Percentiles rank a stretch among this genome's conserved stretches.
These are phyloP conservation scores for Xestoiulus laeticollis DNA, from an alignment of 2,888 invertebrate genomes.

Conservation along the genomic window DNA sequence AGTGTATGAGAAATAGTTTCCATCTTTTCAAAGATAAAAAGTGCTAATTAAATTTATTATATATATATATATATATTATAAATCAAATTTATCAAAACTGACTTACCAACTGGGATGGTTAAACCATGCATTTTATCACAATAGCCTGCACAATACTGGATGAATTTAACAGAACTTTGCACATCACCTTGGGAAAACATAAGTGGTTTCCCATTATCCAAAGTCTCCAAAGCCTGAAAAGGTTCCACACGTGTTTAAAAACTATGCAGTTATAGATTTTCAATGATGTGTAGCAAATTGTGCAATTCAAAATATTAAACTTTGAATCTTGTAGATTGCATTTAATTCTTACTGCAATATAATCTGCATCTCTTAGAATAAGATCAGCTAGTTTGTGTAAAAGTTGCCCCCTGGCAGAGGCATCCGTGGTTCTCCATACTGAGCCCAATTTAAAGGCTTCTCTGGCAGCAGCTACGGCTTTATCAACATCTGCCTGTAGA, in stretches of 20 bases:
- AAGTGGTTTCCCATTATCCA: constrained; percentile 67
- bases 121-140: constrained; percentile 87
- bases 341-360: constrained; percentile 63
- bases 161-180: constrained; percentile 58
- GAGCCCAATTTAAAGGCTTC: constrained; percentile 62
- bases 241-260: no score
- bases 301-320: background rate
- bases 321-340: background rate
- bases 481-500: constrained; percentile 68
- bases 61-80: background rate
- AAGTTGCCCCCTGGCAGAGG: constrained; percentile 66
- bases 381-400: constrained; percentile 67
- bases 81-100: background rate
- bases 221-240: constrained; percentile 61
- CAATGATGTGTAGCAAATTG: no score
- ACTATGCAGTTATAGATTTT: no score
- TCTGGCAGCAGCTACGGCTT: constrained; percentile 65
- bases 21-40: constrained; percentile 61
- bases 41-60: constrained; percentile 53
- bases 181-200: constrained; percentile 64
- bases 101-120: constrained; percentile 77
- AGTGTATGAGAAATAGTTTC: constrained; percentile 69
- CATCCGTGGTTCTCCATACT: constrained; percentile 69
- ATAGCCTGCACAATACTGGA: constrained; percentile 82
- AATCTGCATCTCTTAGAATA: constrained; percentile 66